phyloP scores from a whole-genome alignment of 2,888 invertebrate genomes.

The Spilarctia lutea region DNA sequence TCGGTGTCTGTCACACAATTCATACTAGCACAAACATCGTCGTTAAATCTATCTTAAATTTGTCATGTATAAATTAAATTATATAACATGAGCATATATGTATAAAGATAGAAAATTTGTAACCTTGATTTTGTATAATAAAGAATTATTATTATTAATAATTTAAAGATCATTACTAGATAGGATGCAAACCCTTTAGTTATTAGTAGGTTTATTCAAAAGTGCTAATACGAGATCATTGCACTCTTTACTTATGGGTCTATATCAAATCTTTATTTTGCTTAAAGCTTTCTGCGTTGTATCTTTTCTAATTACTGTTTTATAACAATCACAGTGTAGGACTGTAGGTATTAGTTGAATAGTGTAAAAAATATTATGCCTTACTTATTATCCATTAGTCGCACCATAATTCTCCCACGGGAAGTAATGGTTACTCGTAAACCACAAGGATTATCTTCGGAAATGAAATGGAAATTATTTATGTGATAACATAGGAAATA shows the following conservation, averaged over 20 bases:
- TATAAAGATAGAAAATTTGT: too few relatives aligned
- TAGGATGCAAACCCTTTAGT: background rate
- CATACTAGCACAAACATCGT: too few relatives aligned
- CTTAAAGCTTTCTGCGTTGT: background rate
- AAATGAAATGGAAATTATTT: constrained; percentile 25
- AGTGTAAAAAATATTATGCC: constrained; percentile 12
- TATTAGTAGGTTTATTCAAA: background rate
- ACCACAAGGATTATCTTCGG: constrained; percentile 20
- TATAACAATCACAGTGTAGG: background rate
- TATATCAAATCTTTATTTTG: background rate
- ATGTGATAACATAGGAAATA: constrained; percentile 12
- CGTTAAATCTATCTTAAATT: too few relatives aligned
- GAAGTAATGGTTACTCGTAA: constrained; percentile 20
- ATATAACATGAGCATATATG: too few relatives aligned
- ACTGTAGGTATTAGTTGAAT: background rate
- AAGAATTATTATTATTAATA: too few relatives aligned
- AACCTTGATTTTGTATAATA: too few relatives aligned
- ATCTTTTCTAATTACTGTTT: background rate
- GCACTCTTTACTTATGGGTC: background rate
- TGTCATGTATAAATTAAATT: too few relatives aligned
- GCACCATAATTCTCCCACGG: constrained; percentile 12
- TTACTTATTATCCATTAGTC: constrained; percentile 23
- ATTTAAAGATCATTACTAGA: too few relatives aligned
- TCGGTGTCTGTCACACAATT: too few relatives aligned
- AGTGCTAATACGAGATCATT: background rate